Evolutionary conservation across 2,113 vertebrate genomes (phyloP).

Genomic region (Menura novaehollandiae): DNA sequence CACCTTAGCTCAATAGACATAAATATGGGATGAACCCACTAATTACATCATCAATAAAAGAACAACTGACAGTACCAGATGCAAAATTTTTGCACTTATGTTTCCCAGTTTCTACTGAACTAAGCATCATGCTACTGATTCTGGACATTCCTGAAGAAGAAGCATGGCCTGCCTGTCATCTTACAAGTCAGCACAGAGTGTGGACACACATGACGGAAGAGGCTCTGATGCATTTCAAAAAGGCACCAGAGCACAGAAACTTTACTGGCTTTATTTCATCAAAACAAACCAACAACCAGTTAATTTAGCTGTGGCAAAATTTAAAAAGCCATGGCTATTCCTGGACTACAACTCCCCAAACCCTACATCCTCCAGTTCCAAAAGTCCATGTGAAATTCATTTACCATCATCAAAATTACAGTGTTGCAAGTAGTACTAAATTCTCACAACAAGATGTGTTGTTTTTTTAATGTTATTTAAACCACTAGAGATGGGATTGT

Average conservation of each 20-base stretch:
- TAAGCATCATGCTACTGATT: not conserved
- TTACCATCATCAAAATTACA: not conserved
- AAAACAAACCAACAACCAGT: not conserved
- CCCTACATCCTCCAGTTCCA: not conserved
- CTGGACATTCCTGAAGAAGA: not conserved
- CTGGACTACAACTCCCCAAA: not conserved
- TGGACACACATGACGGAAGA: not conserved
- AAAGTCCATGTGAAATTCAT: not conserved
- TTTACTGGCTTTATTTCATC: not conserved
- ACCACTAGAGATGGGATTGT: not conserved
- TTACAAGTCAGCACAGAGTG: not conserved
- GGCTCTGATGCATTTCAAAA: not conserved
- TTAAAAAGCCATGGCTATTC: not conserved
- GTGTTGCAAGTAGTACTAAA: not conserved
- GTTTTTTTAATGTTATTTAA: not conserved
- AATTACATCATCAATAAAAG: not conserved
- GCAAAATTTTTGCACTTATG: not conserved
- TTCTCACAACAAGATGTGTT: not conserved
- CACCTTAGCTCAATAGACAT: not conserved
- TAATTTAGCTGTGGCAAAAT: not conserved
- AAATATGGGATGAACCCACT: not conserved
- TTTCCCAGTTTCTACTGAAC: not conserved
- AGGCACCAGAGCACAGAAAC: not conserved
- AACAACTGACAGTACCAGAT: not conserved
- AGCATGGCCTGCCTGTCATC: not conserved